A percentile compares a stretch with the other conserved stretches of the same genome.
phyloP scores from a whole-genome alignment of 2,888 invertebrate genomes.

The Cerastis rubricosa region DNA sequence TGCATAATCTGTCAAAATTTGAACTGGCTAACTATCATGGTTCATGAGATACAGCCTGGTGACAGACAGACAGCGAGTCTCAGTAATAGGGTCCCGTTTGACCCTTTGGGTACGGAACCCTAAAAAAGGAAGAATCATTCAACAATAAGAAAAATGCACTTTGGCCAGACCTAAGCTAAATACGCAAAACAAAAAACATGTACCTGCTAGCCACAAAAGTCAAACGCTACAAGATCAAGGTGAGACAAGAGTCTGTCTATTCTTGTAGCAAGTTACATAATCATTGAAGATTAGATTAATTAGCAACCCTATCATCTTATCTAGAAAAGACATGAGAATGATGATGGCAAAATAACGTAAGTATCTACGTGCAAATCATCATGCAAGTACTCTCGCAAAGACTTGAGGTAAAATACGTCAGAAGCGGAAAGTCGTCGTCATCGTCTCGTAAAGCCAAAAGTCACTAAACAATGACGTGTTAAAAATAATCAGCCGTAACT shows the following conservation, averaged over 20 bases:
- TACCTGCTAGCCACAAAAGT: constrained; percentile 24
- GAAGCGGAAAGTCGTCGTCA: not conserved
- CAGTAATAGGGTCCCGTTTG: no score
- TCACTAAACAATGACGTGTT: not conserved
- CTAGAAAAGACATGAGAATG: constrained; percentile 21
- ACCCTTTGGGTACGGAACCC: no score
- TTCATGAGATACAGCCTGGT: no score
- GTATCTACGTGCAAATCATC: not conserved
- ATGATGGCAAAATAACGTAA: constrained; percentile 12
- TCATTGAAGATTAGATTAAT: constrained; percentile 62
- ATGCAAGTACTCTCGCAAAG: not conserved
- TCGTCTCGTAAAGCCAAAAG: not conserved
- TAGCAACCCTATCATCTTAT: constrained; percentile 43
- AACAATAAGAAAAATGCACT: not conserved
- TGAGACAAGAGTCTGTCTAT: constrained; percentile 37
- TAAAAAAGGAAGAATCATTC: no score
- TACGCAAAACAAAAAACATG: not conserved
- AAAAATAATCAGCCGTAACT: constrained; percentile 10
- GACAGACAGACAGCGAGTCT: no score
- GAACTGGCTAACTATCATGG: no score
- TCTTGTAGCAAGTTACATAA: constrained; percentile 57
- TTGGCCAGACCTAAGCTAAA: not conserved
- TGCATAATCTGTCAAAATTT: no score
- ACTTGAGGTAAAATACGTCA: constrained; percentile 5
- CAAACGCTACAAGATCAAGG: constrained; percentile 68